phyloP scores from a whole-genome alignment of 2,797 vertebrate genomes.

The Falco cherrug region DNA sequence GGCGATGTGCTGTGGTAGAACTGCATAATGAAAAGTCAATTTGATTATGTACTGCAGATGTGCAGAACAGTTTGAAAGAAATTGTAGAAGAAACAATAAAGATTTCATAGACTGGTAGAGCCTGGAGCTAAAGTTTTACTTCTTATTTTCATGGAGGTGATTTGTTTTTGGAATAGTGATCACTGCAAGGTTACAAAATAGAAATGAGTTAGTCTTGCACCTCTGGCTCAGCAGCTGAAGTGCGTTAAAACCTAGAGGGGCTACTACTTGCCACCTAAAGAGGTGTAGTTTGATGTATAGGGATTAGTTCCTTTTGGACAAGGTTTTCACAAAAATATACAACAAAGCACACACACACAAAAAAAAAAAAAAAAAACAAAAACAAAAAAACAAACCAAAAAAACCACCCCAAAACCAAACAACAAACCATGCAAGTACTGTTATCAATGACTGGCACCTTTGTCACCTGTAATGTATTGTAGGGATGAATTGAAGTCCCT shows the following conservation, averaged over 20 bases:
- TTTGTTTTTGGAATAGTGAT: background rate
- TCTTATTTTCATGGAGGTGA: background rate
- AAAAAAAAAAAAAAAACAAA: too few species aligned
- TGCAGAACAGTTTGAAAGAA: background rate
- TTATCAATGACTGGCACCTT: too few species aligned
- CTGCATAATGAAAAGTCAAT: background rate
- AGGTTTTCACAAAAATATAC: background rate
- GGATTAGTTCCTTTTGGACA: background rate
- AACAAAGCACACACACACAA: background rate
- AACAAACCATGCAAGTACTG: background rate
- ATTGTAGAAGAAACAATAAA: background rate
- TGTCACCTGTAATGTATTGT: background rate
- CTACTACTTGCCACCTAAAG: background rate
- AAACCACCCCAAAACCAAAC: background rate
- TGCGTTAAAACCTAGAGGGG: background rate
- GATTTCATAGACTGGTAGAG: background rate
- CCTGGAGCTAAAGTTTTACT: slow-evolving; percentile 1
- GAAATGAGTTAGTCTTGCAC: background rate
- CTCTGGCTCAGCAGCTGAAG: background rate
- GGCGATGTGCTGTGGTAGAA: background rate
- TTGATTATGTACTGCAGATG: slow-evolving; percentile 1
- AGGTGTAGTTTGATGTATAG: background rate
- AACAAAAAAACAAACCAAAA: background rate
- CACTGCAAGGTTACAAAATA: background rate
- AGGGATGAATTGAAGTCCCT: background rate